Base-by-base conservation (phyloP, 2,888 invertebrate genomes). In the Lutraria lutraria region DNA sequence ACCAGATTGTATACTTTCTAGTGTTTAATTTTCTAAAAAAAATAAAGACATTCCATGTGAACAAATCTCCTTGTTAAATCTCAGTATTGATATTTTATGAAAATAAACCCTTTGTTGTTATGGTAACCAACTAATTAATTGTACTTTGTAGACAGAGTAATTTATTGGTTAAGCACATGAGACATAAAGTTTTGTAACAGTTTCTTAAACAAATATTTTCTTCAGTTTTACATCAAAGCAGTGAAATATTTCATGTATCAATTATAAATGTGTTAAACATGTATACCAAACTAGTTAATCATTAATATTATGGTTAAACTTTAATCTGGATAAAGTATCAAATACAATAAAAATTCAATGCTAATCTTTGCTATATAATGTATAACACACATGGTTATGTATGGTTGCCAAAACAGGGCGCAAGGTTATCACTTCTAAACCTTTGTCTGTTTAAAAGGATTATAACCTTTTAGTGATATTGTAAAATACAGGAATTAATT, bases 401-500 rank as follows among this genome's bases (percentile, higher is more conserved):
- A 15, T 76, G 31, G 31, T 76, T 76, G 76, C 76, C 76, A 76
- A 76, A 76, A 31, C 76, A 76, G 34, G 76, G 31, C 16, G 25
- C 31, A 56, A 31, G 84, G 84, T 84, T 84, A 84, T 72, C 84
- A 68, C 72, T 31, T 31, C 12, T 72, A 53, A 21, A n/a, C 12
- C 83, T 52, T 84, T 76, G 29, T 72, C 29, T 19, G 34, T n/a
- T 84, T 84, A 84, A 76, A 72, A 34, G 76, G 29, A 84, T 84
- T 84, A n/a, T 60, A 83, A 29, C 76, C 76, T 76, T 31, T 54
- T 16, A 56, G n/a, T 68, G 29, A 19, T 31, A 29, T 53, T 76
- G 16, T 72, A 84, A 25, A 21, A 21, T 84, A 76, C n/a, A 25
- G 29, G 84, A 76, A 72, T 84, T 84, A 84, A 84, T 84, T 84